phyloP scores from a whole-genome alignment of 1,140 invertebrate genomes.

The Bombyx mori region ASM3026992v2 NC_085118.1:7438501-7439000 shows the following conservation, averaged over 20 bases:
- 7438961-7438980: no score
- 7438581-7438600: constrained; percentile 24
- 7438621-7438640: constrained; percentile 43
- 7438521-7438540: neutral
- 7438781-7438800: no score
- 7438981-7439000: no score
- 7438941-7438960: no score
- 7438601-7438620: constrained; percentile 26
- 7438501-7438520: no score
- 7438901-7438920: no score
- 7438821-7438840: no score
- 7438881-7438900: no score
- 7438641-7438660: constrained; percentile 21
- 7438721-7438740: constrained; percentile 3
- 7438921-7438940: no score
- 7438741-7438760: neutral
- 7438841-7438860: no score
- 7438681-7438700: constrained; percentile 12
- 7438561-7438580: constrained; percentile 15
- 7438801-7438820: no score
- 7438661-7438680: constrained; percentile 24
- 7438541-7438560: constrained; percentile 17
- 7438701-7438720: constrained; percentile 8
- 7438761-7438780: constrained; percentile 3
- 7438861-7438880: no score